These are phyloP conservation scores for Clunio marinus DNA, from an alignment of 2,888 invertebrate genomes.

Conservation along the genomic window DNA sequence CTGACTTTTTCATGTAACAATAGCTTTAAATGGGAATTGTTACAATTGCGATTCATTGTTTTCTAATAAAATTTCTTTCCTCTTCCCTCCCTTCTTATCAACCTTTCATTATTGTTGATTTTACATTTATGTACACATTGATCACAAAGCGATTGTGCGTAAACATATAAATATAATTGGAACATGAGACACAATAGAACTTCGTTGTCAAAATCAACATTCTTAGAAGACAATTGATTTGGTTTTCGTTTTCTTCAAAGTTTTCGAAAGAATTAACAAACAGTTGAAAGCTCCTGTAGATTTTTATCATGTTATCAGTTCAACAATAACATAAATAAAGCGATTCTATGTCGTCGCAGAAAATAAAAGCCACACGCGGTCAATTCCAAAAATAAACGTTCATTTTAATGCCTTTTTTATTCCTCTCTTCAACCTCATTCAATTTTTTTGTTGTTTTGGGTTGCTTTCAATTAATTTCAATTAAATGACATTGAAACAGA, in stretches of 20 bases:
- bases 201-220: too few relatives aligned
- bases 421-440: slow-evolving; percentile 1
- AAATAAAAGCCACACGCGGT: neutral
- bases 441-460: slow-evolving; percentile 33
- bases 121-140: neutral
- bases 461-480: slow-evolving; percentile 37
- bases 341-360: neutral
- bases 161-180: slow-evolving; percentile 6
- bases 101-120: neutral
- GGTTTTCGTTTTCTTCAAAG: too few relatives aligned
- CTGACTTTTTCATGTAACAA: neutral
- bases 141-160: neutral
- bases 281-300: too few relatives aligned
- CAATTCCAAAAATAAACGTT: neutral
- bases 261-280: too few relatives aligned
- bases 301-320: neutral
- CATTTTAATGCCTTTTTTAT: neutral
- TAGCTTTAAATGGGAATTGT: slow-evolving; percentile 8
- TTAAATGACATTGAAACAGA: slow-evolving; percentile 31
- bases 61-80: neutral
- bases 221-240: too few relatives aligned
- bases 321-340: neutral
- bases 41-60: slow-evolving; percentile 11
- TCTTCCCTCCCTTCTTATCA: neutral
- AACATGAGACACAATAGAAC: slow-evolving; percentile 5